phyloP scores from a whole-genome alignment of 2,797 vertebrate genomes.

The Sebastes umbrosus region DNA sequence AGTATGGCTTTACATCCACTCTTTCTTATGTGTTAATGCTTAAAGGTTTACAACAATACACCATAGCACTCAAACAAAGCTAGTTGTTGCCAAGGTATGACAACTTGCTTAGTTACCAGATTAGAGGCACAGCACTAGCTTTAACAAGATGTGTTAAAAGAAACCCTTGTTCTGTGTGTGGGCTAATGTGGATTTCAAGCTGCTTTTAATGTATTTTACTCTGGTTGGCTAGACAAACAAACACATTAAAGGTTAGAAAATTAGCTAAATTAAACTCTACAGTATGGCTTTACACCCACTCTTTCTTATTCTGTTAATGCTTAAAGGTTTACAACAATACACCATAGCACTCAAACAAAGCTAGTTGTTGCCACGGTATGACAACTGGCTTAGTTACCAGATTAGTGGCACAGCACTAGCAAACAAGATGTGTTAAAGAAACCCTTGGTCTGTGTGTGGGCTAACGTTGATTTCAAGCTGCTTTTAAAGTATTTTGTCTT shows the following conservation, averaged over 20 bases:
- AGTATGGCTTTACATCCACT: neutral
- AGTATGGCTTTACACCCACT: neutral
- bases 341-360: neutral
- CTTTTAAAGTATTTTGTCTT: neutral
- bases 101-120: neutral
- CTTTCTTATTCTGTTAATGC: neutral
- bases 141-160: conserved; percentile 18
- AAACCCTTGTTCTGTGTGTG: neutral
- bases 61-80: neutral
- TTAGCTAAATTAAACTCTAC: neutral
- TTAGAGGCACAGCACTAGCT: neutral
- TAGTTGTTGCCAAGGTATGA: neutral
- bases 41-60: neutral
- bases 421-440: conserved; percentile 13
- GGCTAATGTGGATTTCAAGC: too few relatives aligned
- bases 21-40: neutral
- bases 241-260: too few relatives aligned
- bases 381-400: conserved; percentile 15
- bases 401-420: conserved; percentile 4
- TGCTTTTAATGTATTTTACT: too few relatives aligned
- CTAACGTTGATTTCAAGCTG: neutral
- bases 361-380: neutral
- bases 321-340: neutral
- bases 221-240: too few relatives aligned
- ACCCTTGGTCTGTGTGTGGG: neutral